These are phyloP conservation scores for Pomacea canaliculata DNA, from an alignment of 2,888 invertebrate genomes.

Conservation along the genomic window DNA sequence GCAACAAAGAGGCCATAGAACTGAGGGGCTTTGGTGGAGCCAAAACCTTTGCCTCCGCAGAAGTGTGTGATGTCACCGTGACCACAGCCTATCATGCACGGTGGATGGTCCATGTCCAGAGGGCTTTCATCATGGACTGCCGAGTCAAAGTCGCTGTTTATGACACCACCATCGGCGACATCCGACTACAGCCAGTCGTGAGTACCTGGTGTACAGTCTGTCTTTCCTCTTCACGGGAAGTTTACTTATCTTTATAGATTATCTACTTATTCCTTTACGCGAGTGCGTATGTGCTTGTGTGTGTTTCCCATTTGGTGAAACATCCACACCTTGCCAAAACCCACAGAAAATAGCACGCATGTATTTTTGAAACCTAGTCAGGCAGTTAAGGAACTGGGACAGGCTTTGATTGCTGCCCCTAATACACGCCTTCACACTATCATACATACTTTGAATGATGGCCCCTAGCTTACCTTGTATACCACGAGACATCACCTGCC, in stretches of 20 bases:
- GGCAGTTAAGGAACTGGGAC: no score
- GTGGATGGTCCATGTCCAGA: slow-evolving; percentile 33
- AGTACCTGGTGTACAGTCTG: not conserved
- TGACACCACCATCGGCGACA: slow-evolving; percentile 17
- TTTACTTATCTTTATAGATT: not conserved
- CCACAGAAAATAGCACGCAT: no score
- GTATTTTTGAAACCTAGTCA: no score
- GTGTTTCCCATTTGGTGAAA: not conserved
- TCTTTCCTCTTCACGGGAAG: no score
- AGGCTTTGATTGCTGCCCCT: no score
- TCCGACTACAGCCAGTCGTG: slow-evolving; percentile 21
- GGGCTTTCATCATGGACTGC: slow-evolving; percentile 31
- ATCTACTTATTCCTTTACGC: not conserved
- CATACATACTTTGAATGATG: no score
- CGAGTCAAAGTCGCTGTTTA: slow-evolving; percentile 26
- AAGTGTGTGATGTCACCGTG: slow-evolving; percentile 31
- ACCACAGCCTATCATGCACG: slow-evolving; percentile 13
- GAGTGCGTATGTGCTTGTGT: slow-evolving; percentile 5
- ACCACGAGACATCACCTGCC: no score
- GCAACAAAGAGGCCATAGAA: slow-evolving; percentile 15
- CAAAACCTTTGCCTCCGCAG: not conserved
- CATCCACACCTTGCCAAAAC: no score
- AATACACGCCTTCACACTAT: no score
- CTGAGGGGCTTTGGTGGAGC: slow-evolving; percentile 13
- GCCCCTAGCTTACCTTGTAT: no score